Conservation (phyloP, 2,797 vertebrate species). For the Lepilemur ruficaudatus region DNA sequence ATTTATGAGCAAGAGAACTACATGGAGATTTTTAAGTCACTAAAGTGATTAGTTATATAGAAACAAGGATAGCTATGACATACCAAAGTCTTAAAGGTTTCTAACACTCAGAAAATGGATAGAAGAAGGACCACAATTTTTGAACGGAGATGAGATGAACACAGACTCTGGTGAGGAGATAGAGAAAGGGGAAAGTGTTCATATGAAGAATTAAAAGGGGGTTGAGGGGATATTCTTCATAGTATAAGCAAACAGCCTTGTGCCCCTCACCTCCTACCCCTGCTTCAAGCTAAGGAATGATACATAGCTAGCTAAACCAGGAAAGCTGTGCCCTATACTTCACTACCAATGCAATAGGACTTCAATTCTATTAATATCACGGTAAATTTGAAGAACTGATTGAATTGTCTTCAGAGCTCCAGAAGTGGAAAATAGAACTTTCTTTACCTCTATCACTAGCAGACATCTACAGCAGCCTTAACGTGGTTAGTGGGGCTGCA, state of each 20-base stretch:
- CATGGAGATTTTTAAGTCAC: not conserved
- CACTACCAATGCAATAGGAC: not conserved
- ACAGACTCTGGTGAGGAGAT: not conserved
- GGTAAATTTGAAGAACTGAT: not conserved
- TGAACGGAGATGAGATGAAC: not conserved
- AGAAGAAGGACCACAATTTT: not conserved
- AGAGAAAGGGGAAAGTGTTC: not conserved
- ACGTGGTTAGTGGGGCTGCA: not conserved
- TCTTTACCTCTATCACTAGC: not conserved
- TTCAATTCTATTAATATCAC: not conserved
- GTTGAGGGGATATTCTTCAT: accelerated
- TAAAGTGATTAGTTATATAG: not conserved
- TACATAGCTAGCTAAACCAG: not conserved
- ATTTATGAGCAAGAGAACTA: not conserved
- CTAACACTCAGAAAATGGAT: not conserved
- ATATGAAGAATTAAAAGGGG: not conserved
- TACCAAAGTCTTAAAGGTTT: not conserved
- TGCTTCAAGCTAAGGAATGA: not conserved
- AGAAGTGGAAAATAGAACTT: not conserved
- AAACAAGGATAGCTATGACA: not conserved
- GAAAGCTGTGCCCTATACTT: accelerated
- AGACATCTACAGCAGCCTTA: not conserved
- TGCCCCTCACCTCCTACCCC: not conserved
- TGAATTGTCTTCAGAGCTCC: not conserved
- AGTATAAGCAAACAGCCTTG: not conserved